These are phyloP conservation scores for Silurus asotus DNA, from an alignment of 2,113 vertebrate genomes.

Conservation along the genomic window DNA sequence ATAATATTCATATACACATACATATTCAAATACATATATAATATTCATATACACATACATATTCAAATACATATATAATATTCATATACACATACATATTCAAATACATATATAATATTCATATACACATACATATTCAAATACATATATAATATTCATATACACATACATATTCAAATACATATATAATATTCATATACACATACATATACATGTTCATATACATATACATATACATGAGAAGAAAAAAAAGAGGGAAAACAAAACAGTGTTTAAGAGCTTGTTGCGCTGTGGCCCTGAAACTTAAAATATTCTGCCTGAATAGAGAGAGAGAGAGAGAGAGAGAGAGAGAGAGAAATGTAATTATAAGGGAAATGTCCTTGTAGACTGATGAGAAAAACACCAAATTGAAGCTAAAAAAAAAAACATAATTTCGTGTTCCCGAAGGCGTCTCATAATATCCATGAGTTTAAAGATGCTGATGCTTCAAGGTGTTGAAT, in stretches of 20 bases:
- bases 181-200: no score
- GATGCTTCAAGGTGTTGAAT: not conserved
- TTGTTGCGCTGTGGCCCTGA: slow-evolving; percentile 24
- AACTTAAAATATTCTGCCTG: slow-evolving; percentile 28
- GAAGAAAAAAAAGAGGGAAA: not conserved
- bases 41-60: no score
- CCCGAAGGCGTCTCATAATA: not conserved
- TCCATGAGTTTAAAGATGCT: not conserved
- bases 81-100: no score
- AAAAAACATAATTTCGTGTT: not conserved
- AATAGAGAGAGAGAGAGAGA: not conserved
- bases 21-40: no score
- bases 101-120: no score
- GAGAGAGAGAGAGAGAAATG: not conserved
- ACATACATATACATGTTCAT: no score
- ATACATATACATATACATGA: no score
- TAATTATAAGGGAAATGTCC: not conserved
- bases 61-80: no score
- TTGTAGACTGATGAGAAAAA: slow-evolving; percentile 4
- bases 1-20: no score
- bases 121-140: no score
- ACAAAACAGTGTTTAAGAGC: not conserved
- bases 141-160: no score
- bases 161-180: no score
- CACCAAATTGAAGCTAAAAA: not conserved